phyloP scores from a whole-genome alignment of 2,888 invertebrate genomes.

The Clusia tigrina region DNA sequence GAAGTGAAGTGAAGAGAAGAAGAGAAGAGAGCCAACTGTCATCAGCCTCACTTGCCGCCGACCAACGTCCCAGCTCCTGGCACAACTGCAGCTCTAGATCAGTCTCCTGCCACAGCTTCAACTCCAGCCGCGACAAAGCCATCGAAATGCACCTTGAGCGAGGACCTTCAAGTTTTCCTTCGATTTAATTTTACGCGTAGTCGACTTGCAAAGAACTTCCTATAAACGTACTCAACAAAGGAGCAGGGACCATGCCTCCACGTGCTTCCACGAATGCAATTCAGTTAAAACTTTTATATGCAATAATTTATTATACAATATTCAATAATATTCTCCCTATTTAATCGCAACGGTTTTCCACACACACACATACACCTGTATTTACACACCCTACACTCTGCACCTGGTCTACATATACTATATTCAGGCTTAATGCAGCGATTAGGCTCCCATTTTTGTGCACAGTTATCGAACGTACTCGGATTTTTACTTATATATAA shows the following conservation, averaged over 20 bases:
- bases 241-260: background rate
- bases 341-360: constrained; percentile 8
- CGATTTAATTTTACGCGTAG: background rate
- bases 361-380: background rate
- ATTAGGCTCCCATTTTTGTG: background rate
- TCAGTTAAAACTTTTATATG: constrained; percentile 1
- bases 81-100: too few species aligned
- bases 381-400: background rate
- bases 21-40: too few species aligned
- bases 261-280: constrained; percentile 21
- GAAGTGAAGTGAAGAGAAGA: too few species aligned
- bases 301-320: background rate
- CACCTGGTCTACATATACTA: too few species aligned
- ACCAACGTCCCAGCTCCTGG: too few species aligned
- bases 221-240: background rate
- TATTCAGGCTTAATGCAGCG: background rate
- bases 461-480: background rate
- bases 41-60: too few species aligned
- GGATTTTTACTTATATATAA: background rate
- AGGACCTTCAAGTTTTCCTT: too few species aligned
- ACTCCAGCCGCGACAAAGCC: constrained; percentile 1
- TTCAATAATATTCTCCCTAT: too few species aligned
- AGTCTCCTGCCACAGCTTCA: constrained; percentile 1
- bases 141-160: background rate
- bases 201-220: background rate